Evolutionary conservation across 2,888 invertebrate genomes (phyloP), one percentile per base, ranked within the genome.

Genomic region (Lepidonotus clava): DNA sequence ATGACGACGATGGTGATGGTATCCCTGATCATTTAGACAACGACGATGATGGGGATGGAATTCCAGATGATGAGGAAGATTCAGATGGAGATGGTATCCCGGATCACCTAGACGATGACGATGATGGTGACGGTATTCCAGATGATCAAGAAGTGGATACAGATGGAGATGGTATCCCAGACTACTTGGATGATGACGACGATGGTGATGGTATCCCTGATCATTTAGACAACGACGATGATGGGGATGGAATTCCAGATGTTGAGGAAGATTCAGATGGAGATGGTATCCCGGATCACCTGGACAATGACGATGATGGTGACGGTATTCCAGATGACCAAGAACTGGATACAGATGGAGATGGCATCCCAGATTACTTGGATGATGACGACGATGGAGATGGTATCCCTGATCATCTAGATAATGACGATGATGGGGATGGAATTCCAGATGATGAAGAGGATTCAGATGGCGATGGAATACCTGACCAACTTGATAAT

Each of bases 401-500:
- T 88, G 88, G 88, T 14, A 90, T 90, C 51, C 90, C 89, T 38
- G 88, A 90, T 84, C n/a, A 87, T 18, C 40, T 91, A 89, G 89
- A 87, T 24, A 87, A 90, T 77, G 91, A 90, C 51, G 84, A 85
- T n/a, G 89, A 89, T 87, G 88, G 87, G 4, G 91, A 91, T 86
- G 90, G 90, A 1, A 90, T 91, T 41, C 90, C 90, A 14, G 90
- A 91, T 86, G 77, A 91, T n/a, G 89, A 89, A 36, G 84, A 41
- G 4, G 88, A 89, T 91, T 88, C 88, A 8, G 93, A 93, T 87
- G 91, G 92, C 11, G 93, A 93, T 87, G 93, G 93, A 0, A 92
- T 93, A 84, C 92, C 92, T 2, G 92, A 93, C 77, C 28, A 86
- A 41, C 89, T 89, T 40, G 88, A 89, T 71, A 86, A 92, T 87